Percentiles rank a stretch among this genome's conserved stretches.
These are phyloP conservation scores for Pipistrellus kuhlii DNA, from an alignment of 2,797 vertebrate genomes.

Conservation along the genomic window DNA sequence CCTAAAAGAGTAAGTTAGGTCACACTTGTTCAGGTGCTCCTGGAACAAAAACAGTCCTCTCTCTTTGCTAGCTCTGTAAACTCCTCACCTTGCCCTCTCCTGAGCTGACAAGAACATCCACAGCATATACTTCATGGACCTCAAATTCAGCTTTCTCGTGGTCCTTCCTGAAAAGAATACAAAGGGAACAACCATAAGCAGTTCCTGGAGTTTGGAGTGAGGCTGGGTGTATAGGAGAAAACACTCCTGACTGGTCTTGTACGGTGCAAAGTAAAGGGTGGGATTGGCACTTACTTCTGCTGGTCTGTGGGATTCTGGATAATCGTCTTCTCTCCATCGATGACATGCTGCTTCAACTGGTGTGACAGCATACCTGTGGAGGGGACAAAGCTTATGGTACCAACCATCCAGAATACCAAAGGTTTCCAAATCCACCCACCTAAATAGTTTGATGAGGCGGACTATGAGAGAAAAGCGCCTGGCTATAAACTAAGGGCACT, in stretches of 20 bases:
- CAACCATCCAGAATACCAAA: not conserved
- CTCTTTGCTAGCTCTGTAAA: not conserved
- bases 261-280: not conserved
- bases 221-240: not conserved
- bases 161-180: conserved; percentile 92
- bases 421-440: conserved; percentile 7
- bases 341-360: conserved; percentile 98
- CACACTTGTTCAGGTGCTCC: not conserved
- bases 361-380: conserved; percentile 97
- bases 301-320: conserved; percentile 98
- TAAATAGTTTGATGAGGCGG: not conserved
- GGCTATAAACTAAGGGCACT: not conserved
- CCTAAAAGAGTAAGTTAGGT: conserved; percentile 86
- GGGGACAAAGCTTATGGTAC: not conserved
- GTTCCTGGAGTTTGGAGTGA: not conserved
- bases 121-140: conserved; percentile 98
- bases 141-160: conserved; percentile 99
- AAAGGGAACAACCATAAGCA: not conserved
- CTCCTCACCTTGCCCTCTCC: conserved; percentile 97
- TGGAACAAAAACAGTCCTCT: not conserved
- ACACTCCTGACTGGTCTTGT: not conserved
- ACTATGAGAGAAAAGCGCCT: not conserved
- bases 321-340: conserved; percentile 98
- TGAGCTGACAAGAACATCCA: conserved; percentile 97
- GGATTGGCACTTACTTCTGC: conserved; percentile 91